Base-by-base conservation (phyloP, 2,113 vertebrate species). In the Tursiops truncatus region DNA sequence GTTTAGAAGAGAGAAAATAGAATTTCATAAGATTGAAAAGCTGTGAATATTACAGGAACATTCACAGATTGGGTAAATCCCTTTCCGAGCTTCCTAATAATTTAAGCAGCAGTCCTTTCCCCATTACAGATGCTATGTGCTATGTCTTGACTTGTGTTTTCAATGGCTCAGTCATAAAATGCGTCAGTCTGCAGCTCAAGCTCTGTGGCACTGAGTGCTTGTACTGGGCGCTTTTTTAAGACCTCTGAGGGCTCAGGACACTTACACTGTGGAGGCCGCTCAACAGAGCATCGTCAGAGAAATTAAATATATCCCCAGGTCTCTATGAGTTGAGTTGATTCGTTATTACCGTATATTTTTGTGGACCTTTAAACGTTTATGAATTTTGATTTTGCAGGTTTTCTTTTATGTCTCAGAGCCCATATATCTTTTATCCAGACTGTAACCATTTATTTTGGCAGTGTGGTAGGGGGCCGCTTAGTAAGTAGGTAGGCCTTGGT, bases 251-350 rank as follows among this genome's bases (percentile, higher is more conserved):
- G 33, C 3, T 50, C 50, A 47, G 77, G 23, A 50, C 6, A 3
- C 62, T 63, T 18, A 23, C 8, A 14, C 25, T 23, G 4, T 5
- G 21, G 28, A 60, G 63, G 5, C 8, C 25, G 3, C 44, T 38
- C 44, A 53, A 8, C n/a, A 44, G 14, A 36, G 44, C 21, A 13
- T 11, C 20, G 6, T 3, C 36, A 14, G 53, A 58, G 38, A n/a
- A 10, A 21, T 5, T 4, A 7, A 36, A 53, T 31, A 17, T 21
- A 23, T 13, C 28, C 3, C 62, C 41, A 20, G 13, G 23, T 11
- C n/a, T 44, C 20, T 2, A 13, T 5, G 67, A 33, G 58, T 14
- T 10, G 58, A 9, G 3, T 6, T 38, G 14, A n/a, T 3, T 2
- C 47, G 9, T 23, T 15, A 36, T n/a, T 21, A 50, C 44, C 7